Conservation (phyloP, 2,797 vertebrate species). For the Alauda arvensis region DNA sequence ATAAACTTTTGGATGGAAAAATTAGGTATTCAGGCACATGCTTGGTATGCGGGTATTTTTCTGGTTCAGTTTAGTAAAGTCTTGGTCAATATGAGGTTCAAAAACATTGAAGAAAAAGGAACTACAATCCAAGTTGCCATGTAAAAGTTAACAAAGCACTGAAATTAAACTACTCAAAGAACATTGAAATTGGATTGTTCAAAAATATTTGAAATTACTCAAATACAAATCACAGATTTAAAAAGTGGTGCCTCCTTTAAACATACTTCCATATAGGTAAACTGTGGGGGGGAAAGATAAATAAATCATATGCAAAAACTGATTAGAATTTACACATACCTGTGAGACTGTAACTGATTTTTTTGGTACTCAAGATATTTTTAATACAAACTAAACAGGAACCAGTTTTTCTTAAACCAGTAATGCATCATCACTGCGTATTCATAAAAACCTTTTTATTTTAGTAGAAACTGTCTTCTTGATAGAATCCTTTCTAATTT, state of each 20-base stretch:
- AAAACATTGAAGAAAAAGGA: neutral
- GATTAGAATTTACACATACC: neutral
- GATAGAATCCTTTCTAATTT: neutral
- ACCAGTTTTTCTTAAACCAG: neutral
- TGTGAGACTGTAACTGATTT: neutral
- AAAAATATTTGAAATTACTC: neutral
- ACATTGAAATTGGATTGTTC: neutral
- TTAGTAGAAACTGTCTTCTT: neutral
- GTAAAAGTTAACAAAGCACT: neutral
- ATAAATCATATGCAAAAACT: neutral
- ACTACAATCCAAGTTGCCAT: neutral
- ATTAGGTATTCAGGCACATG: neutral
- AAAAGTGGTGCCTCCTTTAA: neutral
- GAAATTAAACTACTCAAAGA: neutral
- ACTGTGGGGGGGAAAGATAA: neutral
- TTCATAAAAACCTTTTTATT: neutral
- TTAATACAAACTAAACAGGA: neutral
- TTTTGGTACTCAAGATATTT: neutral
- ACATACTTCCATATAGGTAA: neutral
- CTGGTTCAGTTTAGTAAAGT: neutral
- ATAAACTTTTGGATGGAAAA: neutral
- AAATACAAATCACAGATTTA: neutral
- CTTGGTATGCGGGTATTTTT: neutral
- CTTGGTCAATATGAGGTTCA: neutral
- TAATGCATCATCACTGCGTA: neutral